phyloP scores from a whole-genome alignment of 1,140 invertebrate species.

The Bilobella aurantiaca region DNA sequence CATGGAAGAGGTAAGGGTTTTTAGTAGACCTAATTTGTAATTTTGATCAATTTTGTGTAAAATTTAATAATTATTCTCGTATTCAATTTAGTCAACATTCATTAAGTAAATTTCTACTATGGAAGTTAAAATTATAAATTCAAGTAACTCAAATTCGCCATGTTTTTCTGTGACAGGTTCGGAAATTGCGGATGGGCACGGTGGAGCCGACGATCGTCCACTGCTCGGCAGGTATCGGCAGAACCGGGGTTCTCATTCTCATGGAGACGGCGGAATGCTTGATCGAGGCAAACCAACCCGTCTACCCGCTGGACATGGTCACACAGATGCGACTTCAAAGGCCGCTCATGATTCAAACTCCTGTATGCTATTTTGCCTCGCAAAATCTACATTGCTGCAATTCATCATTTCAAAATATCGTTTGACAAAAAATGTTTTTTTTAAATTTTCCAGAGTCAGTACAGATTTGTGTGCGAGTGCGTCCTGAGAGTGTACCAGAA shows the following conservation, averaged over 20 bases:
- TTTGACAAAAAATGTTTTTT: conserved; percentile 4
- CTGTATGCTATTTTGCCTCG: conserved; percentile 63
- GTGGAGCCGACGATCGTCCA: conserved; percentile 82
- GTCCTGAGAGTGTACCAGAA: conserved; percentile 77
- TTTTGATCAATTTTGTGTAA: no score
- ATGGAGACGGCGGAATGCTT: conserved; percentile 95
- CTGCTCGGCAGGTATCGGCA: conserved; percentile 90
- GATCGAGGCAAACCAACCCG: conserved; percentile 83
- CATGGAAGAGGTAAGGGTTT: conserved; percentile 52
- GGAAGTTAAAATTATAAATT: no score
- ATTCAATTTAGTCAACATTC: no score
- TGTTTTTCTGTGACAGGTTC: no score
- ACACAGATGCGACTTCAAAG: conserved; percentile 80
- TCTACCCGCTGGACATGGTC: conserved; percentile 92
- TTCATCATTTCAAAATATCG: no score
- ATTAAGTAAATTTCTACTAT: no score
- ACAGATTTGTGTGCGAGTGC: conserved; percentile 94
- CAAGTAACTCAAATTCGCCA: no score
- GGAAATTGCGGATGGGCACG: conserved; percentile 38
- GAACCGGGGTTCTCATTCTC: conserved; percentile 87
- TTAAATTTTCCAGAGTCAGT: conserved; percentile 72
- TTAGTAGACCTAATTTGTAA: no score
- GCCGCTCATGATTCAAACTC: conserved; percentile 97
- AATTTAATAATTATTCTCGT: no score
- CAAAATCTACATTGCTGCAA: conserved; percentile 10